phyloP scores from a whole-genome alignment of 2,113 vertebrate species.

The Myiagra hebetior region DNA sequence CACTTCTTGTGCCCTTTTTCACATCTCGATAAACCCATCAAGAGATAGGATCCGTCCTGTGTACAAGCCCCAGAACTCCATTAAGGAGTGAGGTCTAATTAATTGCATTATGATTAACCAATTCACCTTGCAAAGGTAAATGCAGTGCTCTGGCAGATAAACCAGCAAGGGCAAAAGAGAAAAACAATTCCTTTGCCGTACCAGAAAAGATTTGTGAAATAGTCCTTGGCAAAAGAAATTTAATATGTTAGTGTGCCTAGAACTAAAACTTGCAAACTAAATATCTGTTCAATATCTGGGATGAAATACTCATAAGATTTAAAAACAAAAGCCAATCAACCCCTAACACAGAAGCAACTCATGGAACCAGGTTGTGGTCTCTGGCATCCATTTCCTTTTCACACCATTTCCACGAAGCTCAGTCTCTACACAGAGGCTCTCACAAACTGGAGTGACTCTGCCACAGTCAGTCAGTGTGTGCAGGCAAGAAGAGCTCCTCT shows the following conservation, averaged over 20 bases:
- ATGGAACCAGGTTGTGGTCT: background rate
- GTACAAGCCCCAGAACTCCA: background rate
- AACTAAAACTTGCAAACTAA: background rate
- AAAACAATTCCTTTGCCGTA: background rate
- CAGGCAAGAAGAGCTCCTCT: background rate
- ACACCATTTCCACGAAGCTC: background rate
- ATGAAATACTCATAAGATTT: background rate
- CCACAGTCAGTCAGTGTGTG: background rate
- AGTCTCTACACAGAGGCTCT: background rate
- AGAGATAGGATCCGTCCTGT: background rate
- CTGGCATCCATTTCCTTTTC: background rate
- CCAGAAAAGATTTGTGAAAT: background rate
- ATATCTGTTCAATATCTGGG: background rate
- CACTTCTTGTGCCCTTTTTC: background rate
- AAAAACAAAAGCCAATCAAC: background rate
- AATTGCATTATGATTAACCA: background rate
- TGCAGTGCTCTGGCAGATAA: background rate
- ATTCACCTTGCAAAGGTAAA: background rate
- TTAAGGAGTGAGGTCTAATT: background rate
- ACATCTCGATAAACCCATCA: accelerated
- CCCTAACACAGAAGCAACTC: background rate
- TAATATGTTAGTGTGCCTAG: background rate
- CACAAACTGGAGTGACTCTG: background rate
- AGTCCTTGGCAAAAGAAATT: background rate
- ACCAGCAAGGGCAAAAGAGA: background rate